phyloP scores from a whole-genome alignment of 2,113 vertebrate species.

The Cairina moschata region DNA sequence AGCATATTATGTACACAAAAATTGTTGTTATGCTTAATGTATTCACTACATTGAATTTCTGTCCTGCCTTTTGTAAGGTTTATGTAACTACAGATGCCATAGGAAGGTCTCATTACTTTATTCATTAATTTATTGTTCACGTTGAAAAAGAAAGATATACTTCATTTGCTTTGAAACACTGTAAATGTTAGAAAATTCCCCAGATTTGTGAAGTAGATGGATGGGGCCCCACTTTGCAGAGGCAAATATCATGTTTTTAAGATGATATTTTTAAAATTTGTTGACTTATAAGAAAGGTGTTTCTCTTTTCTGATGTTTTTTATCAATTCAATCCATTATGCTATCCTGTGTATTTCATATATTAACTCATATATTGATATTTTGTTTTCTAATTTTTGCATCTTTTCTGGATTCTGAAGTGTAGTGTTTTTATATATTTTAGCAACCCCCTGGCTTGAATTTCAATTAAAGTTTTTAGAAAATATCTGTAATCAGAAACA shows the following conservation, averaged over 20 bases:
- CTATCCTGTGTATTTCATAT: neutral
- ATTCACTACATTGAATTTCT: neutral
- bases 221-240: neutral
- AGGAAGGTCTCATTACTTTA: neutral
- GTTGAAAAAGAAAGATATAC: neutral
- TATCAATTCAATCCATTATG: neutral
- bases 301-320: neutral
- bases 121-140: neutral
- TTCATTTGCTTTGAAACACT: neutral
- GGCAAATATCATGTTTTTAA: neutral
- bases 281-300: neutral
- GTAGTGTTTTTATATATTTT: neutral
- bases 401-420: neutral
- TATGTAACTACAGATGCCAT: neutral
- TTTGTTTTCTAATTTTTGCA: neutral
- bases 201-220: neutral
- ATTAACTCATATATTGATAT: neutral
- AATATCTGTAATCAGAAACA: neutral
- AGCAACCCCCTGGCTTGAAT: neutral
- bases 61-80: neutral
- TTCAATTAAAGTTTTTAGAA: neutral
- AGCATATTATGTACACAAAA: neutral
- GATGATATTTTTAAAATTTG: neutral
- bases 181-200: neutral
- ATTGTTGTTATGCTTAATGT: neutral